These are phyloP conservation scores for Hyles vespertilio DNA, from an alignment of 1,140 invertebrate genomes.

Conservation along the genomic window DNA sequence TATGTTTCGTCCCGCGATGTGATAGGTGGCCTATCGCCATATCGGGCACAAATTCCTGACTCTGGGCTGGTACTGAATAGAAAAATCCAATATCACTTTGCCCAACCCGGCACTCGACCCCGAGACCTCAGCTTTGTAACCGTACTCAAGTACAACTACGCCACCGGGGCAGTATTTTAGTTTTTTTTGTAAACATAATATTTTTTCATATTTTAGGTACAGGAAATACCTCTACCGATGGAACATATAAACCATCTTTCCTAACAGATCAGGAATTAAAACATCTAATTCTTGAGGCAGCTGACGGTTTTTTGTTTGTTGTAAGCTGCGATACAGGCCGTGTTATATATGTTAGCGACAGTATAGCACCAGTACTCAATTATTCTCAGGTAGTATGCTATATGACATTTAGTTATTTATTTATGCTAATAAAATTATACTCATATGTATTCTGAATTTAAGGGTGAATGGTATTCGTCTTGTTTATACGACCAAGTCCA, in stretches of 20 bases:
- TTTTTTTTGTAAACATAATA: background rate
- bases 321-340: conserved; percentile 98
- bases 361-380: conserved; percentile 97
- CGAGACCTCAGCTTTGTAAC: no score
- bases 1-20: no score
- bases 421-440: no score
- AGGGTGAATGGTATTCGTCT: conserved; percentile 98
- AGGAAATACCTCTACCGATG: conserved; percentile 95
- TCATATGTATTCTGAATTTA: conserved; percentile 29
- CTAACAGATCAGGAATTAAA: conserved; percentile 99
- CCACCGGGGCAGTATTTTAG: no score
- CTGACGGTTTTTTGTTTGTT: conserved; percentile 99
- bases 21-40: no score
- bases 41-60: no score
- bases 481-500: conserved; percentile 97
- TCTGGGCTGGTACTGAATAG: no score
- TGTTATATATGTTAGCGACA: conserved; percentile 99
- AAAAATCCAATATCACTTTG: no score
- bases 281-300: conserved; percentile 98
- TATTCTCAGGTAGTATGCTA: conserved; percentile 84
- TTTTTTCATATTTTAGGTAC: conserved; percentile 80
- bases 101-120: no score
- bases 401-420: conserved; percentile 3
- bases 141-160: no score
- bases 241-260: conserved; percentile 98